Base-by-base conservation (phyloP, 2,797 vertebrate genomes). In the Emys orbicularis region DNA sequence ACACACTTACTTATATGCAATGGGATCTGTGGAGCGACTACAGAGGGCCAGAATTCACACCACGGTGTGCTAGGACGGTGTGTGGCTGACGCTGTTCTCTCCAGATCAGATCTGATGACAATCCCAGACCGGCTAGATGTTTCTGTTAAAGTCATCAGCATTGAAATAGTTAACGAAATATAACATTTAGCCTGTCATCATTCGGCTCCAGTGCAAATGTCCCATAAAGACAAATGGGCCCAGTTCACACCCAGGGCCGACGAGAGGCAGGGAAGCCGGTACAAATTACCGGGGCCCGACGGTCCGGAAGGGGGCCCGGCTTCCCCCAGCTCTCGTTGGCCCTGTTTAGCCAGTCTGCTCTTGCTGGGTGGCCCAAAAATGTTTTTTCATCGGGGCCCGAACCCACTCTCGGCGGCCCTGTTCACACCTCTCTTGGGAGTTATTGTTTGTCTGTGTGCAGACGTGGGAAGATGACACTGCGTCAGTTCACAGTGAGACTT, bases 1-100 rank as follows among this genome's bases (percentile, higher is more conserved):
- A n/a, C 8, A 72, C 16, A 0, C 1, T 2, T 29, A 47, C 13
- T 52, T 13, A 81, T 0, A 0, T 34, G 41, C 76, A 59, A 31
- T 27, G 49, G 50, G 49, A 54, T 50, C 52, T 41, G 83, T 56
- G 31, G 41, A 5, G 11, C 29, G 0, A 18, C 52, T 59, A n/a
- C 57, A 5, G 41, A 10, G 52, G 50, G 25, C 50, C 50, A 8
- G 59, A 50, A 31, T 31, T 27, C 57, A 59, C 57, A 29, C 0
- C 2, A 15, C 61, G 27, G 74, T n/a, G 15, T 13, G 29, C 29
- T 31, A 27, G 27, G 57, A 31, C 3, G 5, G 5, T 13, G 12
- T 59, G 54, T 59, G 57, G 27, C 29, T 25, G 57, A 59, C 12
- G 2, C 29, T 31, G 12, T 6, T 31, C 29, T 13, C 29, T 59